Evolutionary conservation across 2,888 invertebrate genomes (phyloP), one percentile per base, ranked within the genome.

Genomic region (Agonopterix alstromeriana): DNA sequence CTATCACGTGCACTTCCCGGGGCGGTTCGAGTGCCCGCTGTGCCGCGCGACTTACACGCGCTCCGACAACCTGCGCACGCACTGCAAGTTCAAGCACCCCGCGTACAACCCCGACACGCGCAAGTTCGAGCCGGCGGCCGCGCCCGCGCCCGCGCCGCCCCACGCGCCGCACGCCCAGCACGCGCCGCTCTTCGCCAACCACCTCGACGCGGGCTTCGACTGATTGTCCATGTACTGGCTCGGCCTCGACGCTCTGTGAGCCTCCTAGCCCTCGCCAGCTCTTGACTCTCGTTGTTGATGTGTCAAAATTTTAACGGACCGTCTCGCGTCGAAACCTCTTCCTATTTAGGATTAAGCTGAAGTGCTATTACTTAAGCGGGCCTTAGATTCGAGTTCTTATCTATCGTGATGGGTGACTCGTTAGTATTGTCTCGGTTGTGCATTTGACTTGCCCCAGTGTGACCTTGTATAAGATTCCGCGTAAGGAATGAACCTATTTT

Each of bases 1-100:
- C 92, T 96, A 96, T 91, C 95, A 96, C 91, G 96, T 96, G 90
- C 96, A 96, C 91, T 95, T 95, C 91, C 95, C 95, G 80, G 96
- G 96, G 76, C 93, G 95, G 82, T 96, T 95, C 91, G 95, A 95
- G 92, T 96, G 96, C 87, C 95, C 95, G 80, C 92, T 96, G 82
- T 96, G 96, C 90, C 94, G 94, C 85, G 95, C 95, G 82, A 95
- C 95, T 70, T 96, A 96, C 91, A 96, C 96, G 79, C 93, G 96
- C 90, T 95, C 95, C 88, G 96, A 96, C 92, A 96, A 96, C 90
- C 93, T 96, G 87, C 94, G 95, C 84, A 95, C 95, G 83, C 96
- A 96, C 91, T 95, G 95, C 93, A 95, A 95, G 92, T 95, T 95
- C 92, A 96, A 96, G 90, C 96, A 96, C 90, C 95, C 95, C 85